Base-by-base conservation (phyloP, 2,113 vertebrate genomes). In the Sterrhoptilus dennistouni region DNA sequence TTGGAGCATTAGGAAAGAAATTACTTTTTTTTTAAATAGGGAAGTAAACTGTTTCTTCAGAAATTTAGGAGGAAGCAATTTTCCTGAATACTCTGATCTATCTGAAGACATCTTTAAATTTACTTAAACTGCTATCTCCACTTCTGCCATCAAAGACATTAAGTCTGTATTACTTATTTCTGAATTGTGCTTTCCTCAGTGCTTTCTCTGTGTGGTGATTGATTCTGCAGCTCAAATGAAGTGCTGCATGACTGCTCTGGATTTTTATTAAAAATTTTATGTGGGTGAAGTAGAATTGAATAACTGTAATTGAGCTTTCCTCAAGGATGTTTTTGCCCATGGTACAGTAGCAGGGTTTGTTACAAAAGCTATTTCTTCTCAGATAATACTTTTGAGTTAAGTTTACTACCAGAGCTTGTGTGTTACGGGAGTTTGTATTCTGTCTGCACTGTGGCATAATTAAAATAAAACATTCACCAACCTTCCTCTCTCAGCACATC, bases 201-300 rank as follows among this genome's bases (percentile, higher is more conserved):
- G 70, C 75, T 93, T 93, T 89, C 45, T 89, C 63, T 77, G 31
- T 57, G 75, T 59, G 17, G 68, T 89, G 94, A 92, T 88, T 93
- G 84, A 96, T 95, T 91, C 86, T 94, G 63, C 54, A 96, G 84
- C 56, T 96, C 29, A 83, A 24, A 74, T 90, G 75, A 94, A 91
- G 85, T 96, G 64, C 92, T 95, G 88, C 92, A 75, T 93, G 92
- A 90, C 72, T 81, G 85, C 88, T 81, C 77, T 81, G 72, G 76
- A 68, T 95, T 96, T 95, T 95, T 91, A 96, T 96, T 87, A 92
- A 93, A 95, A 92, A 78, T 52, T 83, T 95, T 93, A 88, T 69
- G 44, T 78, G 89, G 66, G 54, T 14, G 17, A 91, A 89, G 60
- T 71, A 93, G 83, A 93, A 95, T 87, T 92, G 76, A 94, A 29